Evolutionary conservation across 2,113 vertebrate genomes (phyloP), one percentile per base, ranked within the genome.

Genomic region (Brachirus orientalis): DNA sequence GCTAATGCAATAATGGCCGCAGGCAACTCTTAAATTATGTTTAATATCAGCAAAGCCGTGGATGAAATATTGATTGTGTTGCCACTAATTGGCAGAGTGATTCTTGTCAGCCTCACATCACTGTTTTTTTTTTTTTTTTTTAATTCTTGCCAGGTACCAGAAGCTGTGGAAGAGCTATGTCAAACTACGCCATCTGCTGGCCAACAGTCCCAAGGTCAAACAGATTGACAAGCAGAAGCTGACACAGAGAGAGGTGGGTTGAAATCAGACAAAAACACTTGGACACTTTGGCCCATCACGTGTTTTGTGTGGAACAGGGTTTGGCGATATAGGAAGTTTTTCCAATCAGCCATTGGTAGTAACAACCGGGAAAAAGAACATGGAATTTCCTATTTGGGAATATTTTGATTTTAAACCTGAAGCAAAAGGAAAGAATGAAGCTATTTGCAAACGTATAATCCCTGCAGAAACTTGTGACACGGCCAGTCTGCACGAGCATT

Each of bases 101-200:
- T 64, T 69, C 51, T 51, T 55, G 45, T 56, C 28, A 66, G 72
- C 35, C 48, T 71, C 33, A 67, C 41, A 3, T 50, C 52, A 14
- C 53, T 48, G 11, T 10, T 13, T 14, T 13, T 43, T 14, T 41
- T 11, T 43, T 14, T 41, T 11, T 68, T 37, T 5, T 1, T 83
- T 60, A 68, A 17, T 48, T 65, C 7, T 64, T 3, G 0, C 58
- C 89, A 99, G 98, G 74, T 99, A 99, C 84, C 98, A 99, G 90
- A 99, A 99, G 82, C 92, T 99, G 57, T 99, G 98, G 98, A 99
- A 99, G 90, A 99, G 97, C 89, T 99, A 99, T 0, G 97, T 99
- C 72, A 99, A 99, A 87, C 92, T 99, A 47, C 96, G 98, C 85
- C 98, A 99, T 88, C 95, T 99, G 52, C 92, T 99, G 84, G 98